phyloP scores from a whole-genome alignment of 2,888 invertebrate species.

The Cryptocephalus primarius region DNA sequence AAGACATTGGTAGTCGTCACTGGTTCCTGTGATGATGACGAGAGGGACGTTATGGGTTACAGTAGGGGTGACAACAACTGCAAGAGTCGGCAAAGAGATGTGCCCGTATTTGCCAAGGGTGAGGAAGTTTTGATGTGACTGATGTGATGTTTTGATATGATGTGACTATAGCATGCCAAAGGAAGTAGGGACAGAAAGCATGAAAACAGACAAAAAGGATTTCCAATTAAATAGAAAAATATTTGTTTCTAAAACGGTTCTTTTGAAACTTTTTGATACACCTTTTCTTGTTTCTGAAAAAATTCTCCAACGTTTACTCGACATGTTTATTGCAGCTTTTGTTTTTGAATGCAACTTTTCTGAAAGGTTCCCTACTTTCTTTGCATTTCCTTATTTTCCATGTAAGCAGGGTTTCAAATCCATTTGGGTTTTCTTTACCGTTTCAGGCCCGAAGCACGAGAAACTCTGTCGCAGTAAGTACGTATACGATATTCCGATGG shows the following conservation, averaged over 20 bases:
- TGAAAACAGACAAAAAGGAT: too few relatives aligned
- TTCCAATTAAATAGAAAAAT: slow-evolving; percentile 2
- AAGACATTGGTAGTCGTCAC: slow-evolving; percentile 25
- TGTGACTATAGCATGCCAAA: background rate
- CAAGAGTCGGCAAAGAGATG: background rate
- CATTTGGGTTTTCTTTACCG: background rate
- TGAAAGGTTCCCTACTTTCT: too few relatives aligned
- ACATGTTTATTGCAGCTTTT: too few relatives aligned
- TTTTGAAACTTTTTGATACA: too few relatives aligned
- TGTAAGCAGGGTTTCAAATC: too few relatives aligned
- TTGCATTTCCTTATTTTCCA: too few relatives aligned
- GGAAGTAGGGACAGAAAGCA: slow-evolving; percentile 1
- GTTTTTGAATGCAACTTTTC: too few relatives aligned
- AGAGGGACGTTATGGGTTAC: background rate
- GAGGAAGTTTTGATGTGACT: background rate
- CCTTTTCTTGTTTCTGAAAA: too few relatives aligned
- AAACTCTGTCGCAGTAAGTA: slow-evolving; percentile 13
- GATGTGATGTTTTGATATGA: too few relatives aligned
- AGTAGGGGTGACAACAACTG: too few relatives aligned
- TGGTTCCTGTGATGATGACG: slow-evolving; percentile 18
- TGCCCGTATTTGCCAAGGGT: slow-evolving; percentile 22
- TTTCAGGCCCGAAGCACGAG: slow-evolving; percentile 18
- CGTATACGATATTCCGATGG: slow-evolving; percentile 23
- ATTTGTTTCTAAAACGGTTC: too few relatives aligned
- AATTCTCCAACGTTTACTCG: too few relatives aligned